Percentiles rank a stretch among this genome's conserved stretches.
Evolutionary conservation across 2,797 vertebrate genomes (phyloP).

Genomic region (Eremophila alpestris): DNA sequence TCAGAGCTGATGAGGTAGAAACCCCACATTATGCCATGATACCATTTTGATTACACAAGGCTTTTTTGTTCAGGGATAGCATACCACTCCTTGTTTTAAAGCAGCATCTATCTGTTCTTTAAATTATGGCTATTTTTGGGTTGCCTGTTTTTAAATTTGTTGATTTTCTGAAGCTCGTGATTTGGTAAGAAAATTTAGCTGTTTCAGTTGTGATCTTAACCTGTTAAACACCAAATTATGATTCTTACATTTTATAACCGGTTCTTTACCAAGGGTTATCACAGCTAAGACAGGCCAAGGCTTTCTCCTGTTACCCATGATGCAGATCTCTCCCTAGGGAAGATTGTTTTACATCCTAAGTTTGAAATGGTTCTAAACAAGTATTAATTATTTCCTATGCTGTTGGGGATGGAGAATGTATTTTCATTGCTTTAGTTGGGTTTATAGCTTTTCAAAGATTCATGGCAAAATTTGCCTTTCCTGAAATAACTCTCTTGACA

Average conservation of each 20-base stretch:
- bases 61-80: not conserved
- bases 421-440: not conserved
- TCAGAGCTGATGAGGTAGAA: not conserved
- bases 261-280: not conserved
- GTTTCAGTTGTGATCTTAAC: not conserved
- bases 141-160: not conserved
- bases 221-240: not conserved
- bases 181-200: not conserved
- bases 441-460: not conserved
- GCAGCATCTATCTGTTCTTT: not conserved
- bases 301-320: not conserved
- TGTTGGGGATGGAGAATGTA: not conserved
- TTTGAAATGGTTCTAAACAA: fast-evolving
- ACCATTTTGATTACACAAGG: not conserved
- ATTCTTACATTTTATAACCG: not conserved
- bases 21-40: fast-evolving
- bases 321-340: not conserved
- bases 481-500: not conserved
- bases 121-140: fast-evolving
- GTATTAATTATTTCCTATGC: not conserved
- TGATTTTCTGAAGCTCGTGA: not conserved
- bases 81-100: not conserved
- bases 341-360: not conserved
- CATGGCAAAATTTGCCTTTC: not conserved
- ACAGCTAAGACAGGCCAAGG: not conserved